Evolutionary conservation across 2,113 vertebrate species (phyloP).

Genomic region (Cromileptes altivelis): DNA sequence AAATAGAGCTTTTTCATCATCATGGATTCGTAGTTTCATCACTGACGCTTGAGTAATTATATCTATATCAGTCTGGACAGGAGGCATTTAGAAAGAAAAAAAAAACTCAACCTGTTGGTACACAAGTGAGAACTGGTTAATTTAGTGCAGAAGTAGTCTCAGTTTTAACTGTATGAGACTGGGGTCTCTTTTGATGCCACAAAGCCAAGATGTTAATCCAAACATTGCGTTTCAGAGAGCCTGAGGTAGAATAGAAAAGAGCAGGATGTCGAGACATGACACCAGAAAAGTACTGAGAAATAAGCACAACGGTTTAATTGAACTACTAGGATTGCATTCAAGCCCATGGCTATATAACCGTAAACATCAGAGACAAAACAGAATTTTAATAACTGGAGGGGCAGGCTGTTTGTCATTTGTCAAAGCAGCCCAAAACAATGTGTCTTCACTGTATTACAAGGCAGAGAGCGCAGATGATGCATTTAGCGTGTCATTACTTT

Average conservation of each 20-base stretch:
- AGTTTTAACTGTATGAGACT: constrained; percentile 33
- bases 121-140: constrained; percentile 33
- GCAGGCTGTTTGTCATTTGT: constrained; percentile 65
- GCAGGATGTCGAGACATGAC: constrained; percentile 40
- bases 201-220: constrained; percentile 37
- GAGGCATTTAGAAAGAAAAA: constrained; percentile 11
- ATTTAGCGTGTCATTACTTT: constrained; percentile 52
- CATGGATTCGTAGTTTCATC: constrained; percentile 33
- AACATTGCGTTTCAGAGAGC: constrained; percentile 38
- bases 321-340: constrained; percentile 51
- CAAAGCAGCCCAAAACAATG: constrained; percentile 55
- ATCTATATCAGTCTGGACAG: constrained; percentile 42
- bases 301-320: constrained; percentile 52
- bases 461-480: constrained; percentile 51
- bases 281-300: constrained; percentile 46
- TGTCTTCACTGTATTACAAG: constrained; percentile 46
- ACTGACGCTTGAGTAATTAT: constrained; percentile 50
- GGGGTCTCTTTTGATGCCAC: constrained; percentile 37
- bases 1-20: constrained; percentile 33
- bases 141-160: constrained; percentile 26
- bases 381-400: constrained; percentile 63
- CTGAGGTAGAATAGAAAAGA: constrained; percentile 38
- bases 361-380: constrained; percentile 56
- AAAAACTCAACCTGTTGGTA: constrained; percentile 38
- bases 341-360: constrained; percentile 51